phyloP scores from a whole-genome alignment of 2,797 vertebrate genomes.

The Toxotes lorentzi region DNA sequence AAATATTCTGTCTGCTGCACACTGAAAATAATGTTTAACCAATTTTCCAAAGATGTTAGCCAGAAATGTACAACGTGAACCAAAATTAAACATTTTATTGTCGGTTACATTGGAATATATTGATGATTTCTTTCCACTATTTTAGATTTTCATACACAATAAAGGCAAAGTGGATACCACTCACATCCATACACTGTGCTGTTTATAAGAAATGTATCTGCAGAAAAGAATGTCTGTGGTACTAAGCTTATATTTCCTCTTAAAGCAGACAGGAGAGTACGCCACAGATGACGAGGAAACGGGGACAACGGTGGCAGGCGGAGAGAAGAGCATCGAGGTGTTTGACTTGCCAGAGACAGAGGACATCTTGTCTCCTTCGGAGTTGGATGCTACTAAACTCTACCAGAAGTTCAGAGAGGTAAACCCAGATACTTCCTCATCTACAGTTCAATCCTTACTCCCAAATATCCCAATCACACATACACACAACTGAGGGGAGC shows the following conservation, averaged over 20 bases:
- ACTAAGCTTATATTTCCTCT: constrained; percentile 32
- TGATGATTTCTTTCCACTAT: background rate
- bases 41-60: background rate
- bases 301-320: constrained; percentile 84
- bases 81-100: background rate
- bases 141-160: background rate
- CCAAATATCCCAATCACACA: constrained; percentile 1
- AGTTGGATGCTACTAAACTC: constrained; percentile 94
- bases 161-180: background rate
- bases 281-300: constrained; percentile 97
- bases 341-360: constrained; percentile 97
- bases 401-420: constrained; percentile 99
- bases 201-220: background rate
- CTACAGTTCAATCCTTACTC: background rate
- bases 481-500: background rate
- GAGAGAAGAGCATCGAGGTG: constrained; percentile 95
- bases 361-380: constrained; percentile 94
- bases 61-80: background rate
- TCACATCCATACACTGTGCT: background rate
- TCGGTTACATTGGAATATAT: too few species aligned
- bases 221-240: background rate
- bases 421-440: constrained; percentile 19
- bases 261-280: constrained; percentile 94
- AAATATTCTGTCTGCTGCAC: background rate
- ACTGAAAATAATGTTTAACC: background rate